These are phyloP conservation scores for Cossypha caffra DNA, from an alignment of 2,797 vertebrate species.

Conservation along the genomic window DNA sequence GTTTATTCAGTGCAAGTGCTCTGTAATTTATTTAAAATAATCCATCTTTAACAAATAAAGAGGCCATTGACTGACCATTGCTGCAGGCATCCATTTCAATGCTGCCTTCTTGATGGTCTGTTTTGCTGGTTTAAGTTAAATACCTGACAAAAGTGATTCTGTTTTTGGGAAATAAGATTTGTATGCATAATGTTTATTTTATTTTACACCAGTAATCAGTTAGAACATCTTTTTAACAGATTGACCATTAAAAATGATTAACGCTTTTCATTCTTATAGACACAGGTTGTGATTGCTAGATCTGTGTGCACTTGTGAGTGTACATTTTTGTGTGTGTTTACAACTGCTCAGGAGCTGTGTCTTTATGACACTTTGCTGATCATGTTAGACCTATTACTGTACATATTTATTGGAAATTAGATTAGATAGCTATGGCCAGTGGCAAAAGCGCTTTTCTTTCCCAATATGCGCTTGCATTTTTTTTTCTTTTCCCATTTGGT, in stretches of 20 bases:
- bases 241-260: conserved; percentile 79
- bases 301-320: neutral
- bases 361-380: conserved; percentile 62
- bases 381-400: conserved; percentile 51
- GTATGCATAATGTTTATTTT: conserved; percentile 74
- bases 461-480: neutral
- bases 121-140: conserved; percentile 84
- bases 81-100: conserved; percentile 92
- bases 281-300: conserved; percentile 41
- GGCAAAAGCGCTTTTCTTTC: conserved; percentile 69
- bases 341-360: conserved; percentile 28
- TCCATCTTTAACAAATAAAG: conserved; percentile 99
- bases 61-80: conserved; percentile 91
- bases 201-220: conserved; percentile 72
- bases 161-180: conserved; percentile 75
- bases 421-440: conserved; percentile 19
- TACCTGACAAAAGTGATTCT: conserved; percentile 83
- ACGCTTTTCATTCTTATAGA: conserved; percentile 70
- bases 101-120: conserved; percentile 83
- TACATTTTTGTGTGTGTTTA: neutral
- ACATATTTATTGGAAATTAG: conserved; percentile 63
- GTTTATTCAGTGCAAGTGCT: conserved; percentile 99
- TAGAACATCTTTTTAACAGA: conserved; percentile 58
- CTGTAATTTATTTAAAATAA: conserved; percentile 99
- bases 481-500: neutral